Evolutionary conservation across 2,888 invertebrate species (phyloP).

Genomic region (Lomographa bimaculata): DNA sequence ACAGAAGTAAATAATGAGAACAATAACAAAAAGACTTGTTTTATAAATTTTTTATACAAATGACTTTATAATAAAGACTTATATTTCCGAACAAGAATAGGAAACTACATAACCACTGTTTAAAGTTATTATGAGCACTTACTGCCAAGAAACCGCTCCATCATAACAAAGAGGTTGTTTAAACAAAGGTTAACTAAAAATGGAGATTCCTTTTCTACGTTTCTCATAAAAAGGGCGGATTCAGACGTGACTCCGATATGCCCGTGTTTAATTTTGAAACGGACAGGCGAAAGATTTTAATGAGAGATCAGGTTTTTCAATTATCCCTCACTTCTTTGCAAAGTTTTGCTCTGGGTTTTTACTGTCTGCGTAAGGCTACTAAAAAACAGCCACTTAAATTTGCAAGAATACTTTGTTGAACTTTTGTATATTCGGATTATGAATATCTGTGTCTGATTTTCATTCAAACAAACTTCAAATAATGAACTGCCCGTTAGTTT

Average conservation of each 20-base stretch:
- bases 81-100: no score
- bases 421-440: no score
- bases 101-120: no score
- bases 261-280: slow-evolving; percentile 70
- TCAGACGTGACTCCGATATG: slow-evolving; percentile 76
- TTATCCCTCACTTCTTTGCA: slow-evolving; percentile 69
- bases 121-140: no score
- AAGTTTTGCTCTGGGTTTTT: slow-evolving; percentile 62
- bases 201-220: slow-evolving; percentile 35
- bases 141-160: slow-evolving; percentile 7
- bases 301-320: slow-evolving; percentile 81
- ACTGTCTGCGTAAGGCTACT: slow-evolving; percentile 38
- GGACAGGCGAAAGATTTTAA: slow-evolving; percentile 78
- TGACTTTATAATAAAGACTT: no score
- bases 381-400: slow-evolving; percentile 19
- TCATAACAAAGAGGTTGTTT: slow-evolving; percentile 18
- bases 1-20: no score
- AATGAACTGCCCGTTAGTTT: no score
- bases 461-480: no score
- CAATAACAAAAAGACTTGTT: no score
- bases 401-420: no score
- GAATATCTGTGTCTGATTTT: no score
- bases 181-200: slow-evolving; percentile 16
- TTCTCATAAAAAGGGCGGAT: slow-evolving; percentile 55
- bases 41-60: no score